Percentiles rank a stretch among this genome's conserved stretches.
These are phyloP conservation scores for Drosophila nikananu DNA, from an alignment of 1,140 invertebrate species.

Conservation along the genomic window DNA sequence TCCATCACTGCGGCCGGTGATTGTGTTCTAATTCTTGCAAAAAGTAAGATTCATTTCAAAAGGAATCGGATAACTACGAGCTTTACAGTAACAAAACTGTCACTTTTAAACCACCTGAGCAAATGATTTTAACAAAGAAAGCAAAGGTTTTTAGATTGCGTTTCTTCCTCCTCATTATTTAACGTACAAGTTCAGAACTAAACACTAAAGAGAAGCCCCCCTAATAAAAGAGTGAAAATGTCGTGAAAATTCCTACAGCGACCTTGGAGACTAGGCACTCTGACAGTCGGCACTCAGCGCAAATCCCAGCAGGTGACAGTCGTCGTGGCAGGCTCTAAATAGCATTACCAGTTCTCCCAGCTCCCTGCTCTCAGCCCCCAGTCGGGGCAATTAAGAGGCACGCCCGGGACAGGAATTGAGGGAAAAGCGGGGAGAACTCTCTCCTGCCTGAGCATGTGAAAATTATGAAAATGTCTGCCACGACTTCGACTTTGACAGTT, in stretches of 20 bases:
- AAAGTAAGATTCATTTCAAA: not conserved
- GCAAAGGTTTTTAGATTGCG: not conserved
- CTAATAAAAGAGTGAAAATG: conserved; percentile 21
- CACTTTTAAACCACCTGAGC: not conserved
- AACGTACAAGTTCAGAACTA: not conserved
- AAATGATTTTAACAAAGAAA: not conserved
- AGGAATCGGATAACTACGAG: not conserved
- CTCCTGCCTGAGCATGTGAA: conserved; percentile 62
- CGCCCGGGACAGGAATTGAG: conserved; percentile 29
- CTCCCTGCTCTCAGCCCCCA: conserved; percentile 22
- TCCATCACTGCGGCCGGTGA: not conserved
- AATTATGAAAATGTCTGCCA: conserved; percentile 78
- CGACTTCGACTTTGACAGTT: conserved; percentile 57
- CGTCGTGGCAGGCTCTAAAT: conserved; percentile 47
- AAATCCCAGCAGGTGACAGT: conserved; percentile 64
- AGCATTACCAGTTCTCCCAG: conserved; percentile 39
- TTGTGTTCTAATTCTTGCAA: not conserved
- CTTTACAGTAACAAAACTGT: not conserved
- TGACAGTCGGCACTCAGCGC: conserved; percentile 14
- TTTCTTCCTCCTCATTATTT: not conserved
- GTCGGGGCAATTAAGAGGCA: conserved; percentile 63
- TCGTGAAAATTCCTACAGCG: conserved; percentile 16
- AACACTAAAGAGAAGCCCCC: not conserved
- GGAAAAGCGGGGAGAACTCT: conserved; percentile 2
- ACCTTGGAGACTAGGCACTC: conserved; percentile 46